Base-by-base conservation (phyloP, 2,888 invertebrate genomes). In the Agelastica alni region DNA sequence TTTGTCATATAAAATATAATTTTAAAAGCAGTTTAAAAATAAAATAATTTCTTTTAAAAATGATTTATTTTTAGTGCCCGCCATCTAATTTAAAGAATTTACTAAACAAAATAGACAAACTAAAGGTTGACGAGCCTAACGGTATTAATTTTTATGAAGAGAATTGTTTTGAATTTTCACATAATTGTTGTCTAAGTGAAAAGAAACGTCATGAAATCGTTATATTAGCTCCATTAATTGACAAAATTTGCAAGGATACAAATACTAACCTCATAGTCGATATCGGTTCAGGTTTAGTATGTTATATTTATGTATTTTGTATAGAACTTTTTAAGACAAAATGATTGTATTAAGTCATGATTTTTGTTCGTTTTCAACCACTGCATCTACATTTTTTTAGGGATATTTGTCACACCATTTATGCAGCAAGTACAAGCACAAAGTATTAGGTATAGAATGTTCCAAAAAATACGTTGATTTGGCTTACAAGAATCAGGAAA, bases 171-270 rank as follows among this genome's bases (percentile, higher is more conserved):
- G n/a, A n/a, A 47, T 65, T 77, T 48, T 73, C 74, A 7, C 69
- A 71, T 46, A 66, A 69, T 76, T 59, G 56, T 28, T 64, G 68
- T 9, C 69, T 88, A 44, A 81, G 80, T 59, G 59, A 65, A 0
- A 91, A 91, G 67, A 91, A 91, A 71, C 79, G 79, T 55, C 88
- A 90, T 60, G 91, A 91, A 78, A 86, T 91, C 37, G 63, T 80
- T 7, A 76, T 81, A 62, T 73, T 91, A 41, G 82, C 86, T 1
- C 75, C 80, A 22, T 75, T 84, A 62, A 79, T 87, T 13, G 74
- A 80, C 51, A 64, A 74, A 13, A 64, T 81, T 39, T 86, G 85
- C 64, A 63, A 69, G n/a, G 62, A 75, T 18, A 68, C 72, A 4
- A 70, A 75, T 4, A 80, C 83, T 51, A 72, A 80, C 41, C 74